phyloP scores from a whole-genome alignment of 2,888 invertebrate genomes.

The Carpatolechia fugitivella region DNA sequence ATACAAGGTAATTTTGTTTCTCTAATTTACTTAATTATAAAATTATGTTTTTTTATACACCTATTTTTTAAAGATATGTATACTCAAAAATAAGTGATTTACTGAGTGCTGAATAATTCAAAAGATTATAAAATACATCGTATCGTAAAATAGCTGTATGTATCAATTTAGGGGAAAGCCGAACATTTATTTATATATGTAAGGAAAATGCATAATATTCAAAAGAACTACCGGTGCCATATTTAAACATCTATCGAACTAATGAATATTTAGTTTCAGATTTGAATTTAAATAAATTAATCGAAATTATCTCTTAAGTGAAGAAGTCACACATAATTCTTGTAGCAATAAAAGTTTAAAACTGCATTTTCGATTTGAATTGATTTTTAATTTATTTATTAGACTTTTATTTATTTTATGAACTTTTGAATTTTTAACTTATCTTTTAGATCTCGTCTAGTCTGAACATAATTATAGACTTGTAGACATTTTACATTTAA shows the following conservation, averaged over 20 bases:
- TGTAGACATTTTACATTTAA: neutral
- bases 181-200: neutral
- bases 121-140: too few relatives aligned
- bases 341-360: neutral
- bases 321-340: conserved; percentile 18
- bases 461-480: too few relatives aligned
- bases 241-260: conserved; percentile 14
- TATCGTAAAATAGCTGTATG: too few relatives aligned
- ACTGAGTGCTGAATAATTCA: too few relatives aligned
- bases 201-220: neutral
- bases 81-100: too few relatives aligned
- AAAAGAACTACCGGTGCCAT: neutral
- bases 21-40: neutral
- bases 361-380: neutral
- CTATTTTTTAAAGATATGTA: neutral
- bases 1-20: neutral
- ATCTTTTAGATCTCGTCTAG: neutral
- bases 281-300: conserved; percentile 25
- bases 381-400: conserved; percentile 8
- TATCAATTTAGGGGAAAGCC: neutral
- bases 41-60: neutral
- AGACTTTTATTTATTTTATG: neutral
- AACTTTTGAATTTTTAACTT: neutral
- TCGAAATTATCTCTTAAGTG: conserved; percentile 12
- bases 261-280: conserved; percentile 19